Evolutionary conservation across 2,888 invertebrate species (phyloP).

Genomic region (Sipha maydis): DNA sequence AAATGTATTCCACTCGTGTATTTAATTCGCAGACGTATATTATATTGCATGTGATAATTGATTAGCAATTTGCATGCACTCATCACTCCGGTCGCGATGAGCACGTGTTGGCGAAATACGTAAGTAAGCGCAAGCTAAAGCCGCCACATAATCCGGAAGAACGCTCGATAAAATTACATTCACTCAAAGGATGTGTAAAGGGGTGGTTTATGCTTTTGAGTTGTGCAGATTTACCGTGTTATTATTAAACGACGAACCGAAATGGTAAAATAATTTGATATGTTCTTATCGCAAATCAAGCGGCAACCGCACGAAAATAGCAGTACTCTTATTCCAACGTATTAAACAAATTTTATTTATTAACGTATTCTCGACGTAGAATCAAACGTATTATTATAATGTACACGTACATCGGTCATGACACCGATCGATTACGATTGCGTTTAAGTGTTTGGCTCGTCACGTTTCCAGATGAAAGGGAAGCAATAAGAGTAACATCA

Average conservation of each 20-base stretch:
- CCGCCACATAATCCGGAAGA: background rate
- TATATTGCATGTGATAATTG: background rate
- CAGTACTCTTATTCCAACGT: too few relatives aligned
- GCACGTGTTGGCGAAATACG: slow-evolving; percentile 11
- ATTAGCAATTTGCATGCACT: background rate
- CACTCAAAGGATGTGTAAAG: background rate
- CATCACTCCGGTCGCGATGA: background rate
- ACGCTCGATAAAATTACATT: slow-evolving; percentile 4
- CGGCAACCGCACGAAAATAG: too few relatives aligned
- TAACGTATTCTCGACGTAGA: too few relatives aligned
- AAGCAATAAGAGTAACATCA: too few relatives aligned
- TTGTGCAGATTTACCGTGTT: background rate
- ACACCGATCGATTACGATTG: too few relatives aligned
- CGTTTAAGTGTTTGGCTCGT: too few relatives aligned
- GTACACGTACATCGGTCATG: too few relatives aligned
- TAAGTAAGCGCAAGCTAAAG: background rate
- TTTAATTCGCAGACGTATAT: background rate
- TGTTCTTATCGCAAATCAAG: background rate
- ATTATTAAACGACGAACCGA: background rate
- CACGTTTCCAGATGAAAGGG: too few relatives aligned
- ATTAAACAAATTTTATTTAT: too few relatives aligned
- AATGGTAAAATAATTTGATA: background rate
- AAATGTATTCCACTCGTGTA: background rate
- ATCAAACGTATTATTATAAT: too few relatives aligned
- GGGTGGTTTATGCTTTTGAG: slow-evolving; percentile 11